Evolutionary conservation across 2,797 vertebrate species (phyloP).

Genomic region (Lycodopsis pacificus): DNA sequence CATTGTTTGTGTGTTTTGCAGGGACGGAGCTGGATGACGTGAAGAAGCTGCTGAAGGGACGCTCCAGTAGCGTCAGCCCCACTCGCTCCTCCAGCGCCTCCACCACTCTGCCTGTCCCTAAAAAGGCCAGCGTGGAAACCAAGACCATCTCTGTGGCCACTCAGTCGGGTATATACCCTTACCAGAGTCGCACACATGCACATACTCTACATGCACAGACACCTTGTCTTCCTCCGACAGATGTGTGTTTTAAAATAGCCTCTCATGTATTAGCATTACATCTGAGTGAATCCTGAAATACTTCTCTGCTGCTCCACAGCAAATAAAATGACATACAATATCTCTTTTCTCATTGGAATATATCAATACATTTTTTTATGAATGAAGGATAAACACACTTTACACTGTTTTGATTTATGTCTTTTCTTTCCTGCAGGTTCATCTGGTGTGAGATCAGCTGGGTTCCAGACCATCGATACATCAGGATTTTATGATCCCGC

Average conservation of each 20-base stretch:
- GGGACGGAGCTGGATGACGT: slow-evolving; percentile 99
- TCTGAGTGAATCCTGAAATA: background rate
- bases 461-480: slow-evolving; percentile 59
- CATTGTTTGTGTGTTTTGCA: slow-evolving; percentile 59
- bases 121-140: slow-evolving; percentile 90
- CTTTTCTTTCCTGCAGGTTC: slow-evolving; percentile 51
- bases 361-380: background rate
- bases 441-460: slow-evolving; percentile 52
- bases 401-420: background rate
- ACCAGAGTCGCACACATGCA: background rate
- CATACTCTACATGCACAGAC: slow-evolving; percentile 48
- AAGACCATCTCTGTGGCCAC: slow-evolving; percentile 90
- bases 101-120: slow-evolving; percentile 91
- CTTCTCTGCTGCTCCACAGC: background rate
- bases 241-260: slow-evolving; percentile 8
- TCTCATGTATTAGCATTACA: slow-evolving; percentile 8
- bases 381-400: background rate
- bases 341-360: background rate
- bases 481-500: slow-evolving; percentile 85
- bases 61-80: slow-evolving; percentile 94
- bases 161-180: slow-evolving; percentile 86
- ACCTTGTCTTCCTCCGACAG: slow-evolving; percentile 24
- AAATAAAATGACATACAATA: background rate
- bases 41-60: slow-evolving; percentile 94
- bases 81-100: slow-evolving; percentile 89